Conservation (phyloP, 2,797 vertebrate species). For the Holocentrus rufus region DNA sequence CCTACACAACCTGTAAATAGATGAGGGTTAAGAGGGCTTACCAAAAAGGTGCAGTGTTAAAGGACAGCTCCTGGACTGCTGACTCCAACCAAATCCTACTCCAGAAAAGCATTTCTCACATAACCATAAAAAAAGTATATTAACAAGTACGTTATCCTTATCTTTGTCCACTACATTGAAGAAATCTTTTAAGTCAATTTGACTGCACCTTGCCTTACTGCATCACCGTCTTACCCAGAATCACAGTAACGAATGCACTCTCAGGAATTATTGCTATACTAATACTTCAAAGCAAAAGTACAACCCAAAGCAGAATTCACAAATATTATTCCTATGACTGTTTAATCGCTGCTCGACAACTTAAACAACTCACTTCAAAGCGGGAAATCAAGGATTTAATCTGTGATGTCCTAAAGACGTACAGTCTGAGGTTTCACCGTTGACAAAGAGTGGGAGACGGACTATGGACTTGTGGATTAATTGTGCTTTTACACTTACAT, state of each 20-base stretch:
- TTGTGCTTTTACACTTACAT: too few species aligned
- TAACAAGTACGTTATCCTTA: neutral
- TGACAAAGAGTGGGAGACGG: too few species aligned
- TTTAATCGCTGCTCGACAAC: too few species aligned
- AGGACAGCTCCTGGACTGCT: neutral
- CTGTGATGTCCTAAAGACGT: neutral
- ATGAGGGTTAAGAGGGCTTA: constrained; percentile 8
- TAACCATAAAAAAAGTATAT: neutral
- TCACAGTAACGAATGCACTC: too few species aligned
- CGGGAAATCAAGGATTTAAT: neutral
- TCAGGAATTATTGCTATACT: neutral
- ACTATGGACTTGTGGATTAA: too few species aligned
- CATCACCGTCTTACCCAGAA: too few species aligned
- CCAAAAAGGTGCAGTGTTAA: neutral
- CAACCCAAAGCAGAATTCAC: constrained; percentile 32
- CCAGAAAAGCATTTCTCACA: neutral
- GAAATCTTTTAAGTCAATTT: too few species aligned
- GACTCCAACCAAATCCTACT: constrained; percentile 7
- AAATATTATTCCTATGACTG: neutral
- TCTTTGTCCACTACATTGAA: too few species aligned
- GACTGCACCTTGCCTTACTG: too few species aligned
- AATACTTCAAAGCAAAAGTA: constrained; percentile 12
- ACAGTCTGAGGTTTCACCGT: too few species aligned
- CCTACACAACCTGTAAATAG: constrained; percentile 16
- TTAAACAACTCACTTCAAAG: too few species aligned